A percentile compares a stretch with the other conserved stretches of the same genome.
Evolutionary conservation across 53 echinoderm and acorn worm species (phyloP).

Genomic region (Hippasteria phrygiana): DNA sequence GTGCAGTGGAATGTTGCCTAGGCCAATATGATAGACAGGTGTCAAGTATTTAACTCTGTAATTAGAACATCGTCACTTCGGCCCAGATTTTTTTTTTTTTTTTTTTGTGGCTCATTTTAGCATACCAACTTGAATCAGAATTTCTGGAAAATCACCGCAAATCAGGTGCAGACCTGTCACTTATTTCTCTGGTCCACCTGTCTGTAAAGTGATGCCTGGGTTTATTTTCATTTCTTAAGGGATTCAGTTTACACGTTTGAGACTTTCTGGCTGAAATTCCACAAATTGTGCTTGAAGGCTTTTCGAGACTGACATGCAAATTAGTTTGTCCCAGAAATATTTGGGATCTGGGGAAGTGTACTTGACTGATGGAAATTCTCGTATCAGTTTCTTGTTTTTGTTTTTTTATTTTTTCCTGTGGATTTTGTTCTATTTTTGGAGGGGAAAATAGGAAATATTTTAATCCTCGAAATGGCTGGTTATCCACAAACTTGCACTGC

Average conservation of each 20-base stretch:
- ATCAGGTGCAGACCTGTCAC: slow-evolving; percentile 8
- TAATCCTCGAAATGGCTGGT: background rate
- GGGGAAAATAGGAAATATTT: background rate
- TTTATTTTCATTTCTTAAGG: slow-evolving; percentile 44
- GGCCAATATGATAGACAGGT: slow-evolving; percentile 34
- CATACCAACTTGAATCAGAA: background rate
- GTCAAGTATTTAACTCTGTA: slow-evolving; percentile 32
- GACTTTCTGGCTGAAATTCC: slow-evolving; percentile 11
- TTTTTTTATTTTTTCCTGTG: background rate
- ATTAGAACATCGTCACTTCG: slow-evolving; percentile 35
- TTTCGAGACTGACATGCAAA: background rate
- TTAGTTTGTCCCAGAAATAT: background rate
- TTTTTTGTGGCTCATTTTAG: background rate
- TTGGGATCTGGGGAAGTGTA: background rate
- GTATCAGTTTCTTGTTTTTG: background rate
- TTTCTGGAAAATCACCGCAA: slow-evolving; percentile 17
- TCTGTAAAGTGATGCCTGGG: slow-evolving; percentile 48
- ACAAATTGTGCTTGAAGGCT: background rate
- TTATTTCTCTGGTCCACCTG: slow-evolving; percentile 3
- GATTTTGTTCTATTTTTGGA: no score
- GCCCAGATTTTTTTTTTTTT: background rate
- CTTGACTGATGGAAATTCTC: background rate
- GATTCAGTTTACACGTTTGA: background rate
- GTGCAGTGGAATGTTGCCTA: slow-evolving; percentile 11
- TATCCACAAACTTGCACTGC: background rate